These are phyloP conservation scores for Pipistrellus nathusii DNA, from an alignment of 2,797 vertebrate species.

Conservation along the genomic window DNA sequence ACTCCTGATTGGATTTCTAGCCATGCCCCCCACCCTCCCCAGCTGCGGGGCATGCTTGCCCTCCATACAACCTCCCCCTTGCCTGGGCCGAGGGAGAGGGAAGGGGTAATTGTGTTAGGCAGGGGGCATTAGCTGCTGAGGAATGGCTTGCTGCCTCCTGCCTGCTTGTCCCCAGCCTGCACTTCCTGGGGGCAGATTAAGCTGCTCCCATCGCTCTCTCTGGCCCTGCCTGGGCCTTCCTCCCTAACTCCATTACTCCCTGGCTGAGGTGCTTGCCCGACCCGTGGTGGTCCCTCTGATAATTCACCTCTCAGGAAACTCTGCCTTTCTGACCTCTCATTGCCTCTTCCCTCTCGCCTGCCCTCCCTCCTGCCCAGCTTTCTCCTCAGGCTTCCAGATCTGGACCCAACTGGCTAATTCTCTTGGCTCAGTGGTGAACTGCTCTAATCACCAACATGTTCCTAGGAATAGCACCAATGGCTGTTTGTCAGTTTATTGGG, in stretches of 20 bases:
- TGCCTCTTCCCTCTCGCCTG: slow-evolving; percentile 71
- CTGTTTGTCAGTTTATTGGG: background rate
- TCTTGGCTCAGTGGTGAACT: background rate
- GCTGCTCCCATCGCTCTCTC: slow-evolving; percentile 93
- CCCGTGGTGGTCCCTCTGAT: slow-evolving; percentile 93
- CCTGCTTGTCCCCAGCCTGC: slow-evolving; percentile 89
- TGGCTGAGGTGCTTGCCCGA: slow-evolving; percentile 89
- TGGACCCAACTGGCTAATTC: slow-evolving; percentile 48
- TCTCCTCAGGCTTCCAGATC: background rate
- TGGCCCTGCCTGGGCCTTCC: slow-evolving; percentile 87
- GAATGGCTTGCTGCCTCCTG: slow-evolving; percentile 87
- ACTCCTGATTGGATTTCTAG: slow-evolving; percentile 80
- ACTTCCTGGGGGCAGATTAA: slow-evolving; percentile 95
- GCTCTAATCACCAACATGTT: background rate
- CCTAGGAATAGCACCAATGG: background rate
- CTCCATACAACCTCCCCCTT: slow-evolving; percentile 91
- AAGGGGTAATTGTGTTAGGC: slow-evolving; percentile 94
- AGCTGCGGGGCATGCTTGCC: slow-evolving; percentile 90
- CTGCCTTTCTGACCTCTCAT: slow-evolving; percentile 96
- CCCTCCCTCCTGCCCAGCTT: slow-evolving; percentile 31
- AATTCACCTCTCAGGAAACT: slow-evolving; percentile 95
- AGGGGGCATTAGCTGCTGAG: slow-evolving; percentile 84
- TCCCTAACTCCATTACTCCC: slow-evolving; percentile 93
- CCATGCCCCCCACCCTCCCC: background rate
- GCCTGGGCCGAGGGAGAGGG: slow-evolving; percentile 84